Conservation (phyloP, 2,797 vertebrate species). For the Leptoclinus maculatus region DNA sequence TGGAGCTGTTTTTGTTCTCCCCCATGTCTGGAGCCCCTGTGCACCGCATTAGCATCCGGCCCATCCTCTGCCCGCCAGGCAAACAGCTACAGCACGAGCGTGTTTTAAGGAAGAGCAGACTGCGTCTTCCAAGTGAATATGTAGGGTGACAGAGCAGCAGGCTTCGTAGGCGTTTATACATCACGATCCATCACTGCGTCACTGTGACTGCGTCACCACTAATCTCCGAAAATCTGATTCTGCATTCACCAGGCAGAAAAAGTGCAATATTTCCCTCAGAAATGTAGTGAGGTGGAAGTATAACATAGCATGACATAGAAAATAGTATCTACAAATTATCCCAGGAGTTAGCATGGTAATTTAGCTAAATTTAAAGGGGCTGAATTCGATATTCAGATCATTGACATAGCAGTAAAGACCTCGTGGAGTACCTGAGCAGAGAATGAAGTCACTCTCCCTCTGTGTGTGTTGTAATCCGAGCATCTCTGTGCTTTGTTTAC, state of each 20-base stretch:
- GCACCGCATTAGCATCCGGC: constrained; percentile 44
- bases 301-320: background rate
- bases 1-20: constrained; percentile 46
- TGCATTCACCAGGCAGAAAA: no score
- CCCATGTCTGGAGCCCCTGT: constrained; percentile 21
- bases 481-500: background rate
- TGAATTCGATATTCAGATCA: no score
- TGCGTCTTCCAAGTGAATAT: constrained; percentile 18
- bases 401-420: no score
- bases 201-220: background rate
- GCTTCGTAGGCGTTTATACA: constrained; percentile 3
- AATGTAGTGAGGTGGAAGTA: background rate
- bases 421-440: no score
- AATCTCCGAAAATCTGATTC: background rate
- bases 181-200: background rate
- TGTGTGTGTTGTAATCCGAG: background rate
- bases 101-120: constrained; percentile 3
- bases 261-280: background rate
- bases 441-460: background rate
- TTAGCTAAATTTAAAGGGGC: background rate
- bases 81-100: constrained; percentile 42
- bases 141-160: constrained; percentile 43
- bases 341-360: background rate
- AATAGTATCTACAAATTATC: background rate
- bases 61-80: constrained; percentile 37